phyloP scores from a whole-genome alignment of 2,888 invertebrate species.

The Saturnia japonica region DNA sequence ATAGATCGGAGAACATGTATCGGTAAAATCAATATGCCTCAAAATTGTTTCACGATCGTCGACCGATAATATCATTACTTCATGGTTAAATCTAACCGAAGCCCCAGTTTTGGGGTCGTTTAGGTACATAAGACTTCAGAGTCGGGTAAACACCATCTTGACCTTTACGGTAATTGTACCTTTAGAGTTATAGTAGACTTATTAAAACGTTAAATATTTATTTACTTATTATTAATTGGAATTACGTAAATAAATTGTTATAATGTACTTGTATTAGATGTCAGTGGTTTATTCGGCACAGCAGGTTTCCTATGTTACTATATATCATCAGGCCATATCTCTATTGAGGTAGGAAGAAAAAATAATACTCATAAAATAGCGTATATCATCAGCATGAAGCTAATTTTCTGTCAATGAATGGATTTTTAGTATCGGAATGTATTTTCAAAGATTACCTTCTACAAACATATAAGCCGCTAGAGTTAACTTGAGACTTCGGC shows the following conservation, averaged over 20 bases:
- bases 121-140: slow-evolving; percentile 37
- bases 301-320: no score
- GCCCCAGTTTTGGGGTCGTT: slow-evolving; percentile 43
- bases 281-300: neutral
- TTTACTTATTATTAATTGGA: neutral
- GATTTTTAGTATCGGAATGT: no score
- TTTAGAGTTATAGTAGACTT: slow-evolving; percentile 4
- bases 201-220: slow-evolving; percentile 23
- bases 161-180: slow-evolving; percentile 21
- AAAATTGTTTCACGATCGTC: slow-evolving; percentile 67
- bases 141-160: slow-evolving; percentile 39
- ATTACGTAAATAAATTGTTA: neutral
- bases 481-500: no score
- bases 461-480: no score
- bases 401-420: no score
- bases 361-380: no score
- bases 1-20: slow-evolving; percentile 46
- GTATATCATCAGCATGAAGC: no score
- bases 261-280: neutral
- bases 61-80: slow-evolving; percentile 66
- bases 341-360: no score
- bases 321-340: no score
- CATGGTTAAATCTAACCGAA: slow-evolving; percentile 46
- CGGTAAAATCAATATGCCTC: slow-evolving; percentile 57
- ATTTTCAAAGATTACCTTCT: no score